Evolutionary conservation across 2,888 invertebrate genomes (phyloP).

Genomic region (Macrostomum cliftonense): DNA sequence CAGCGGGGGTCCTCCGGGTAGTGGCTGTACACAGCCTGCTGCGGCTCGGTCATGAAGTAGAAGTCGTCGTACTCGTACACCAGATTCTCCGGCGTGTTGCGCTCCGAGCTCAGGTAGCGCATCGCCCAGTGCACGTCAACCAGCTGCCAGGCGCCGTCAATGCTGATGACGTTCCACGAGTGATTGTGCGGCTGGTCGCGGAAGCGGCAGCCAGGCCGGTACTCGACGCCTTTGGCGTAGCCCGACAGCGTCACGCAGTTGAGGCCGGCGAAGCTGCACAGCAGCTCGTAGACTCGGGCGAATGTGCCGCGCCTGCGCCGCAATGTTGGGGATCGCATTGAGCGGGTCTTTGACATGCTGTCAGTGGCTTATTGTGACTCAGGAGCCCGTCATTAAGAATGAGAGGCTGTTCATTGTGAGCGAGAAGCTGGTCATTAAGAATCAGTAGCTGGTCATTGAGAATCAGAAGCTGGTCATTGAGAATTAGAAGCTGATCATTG

Average conservation of each 20-base stretch:
- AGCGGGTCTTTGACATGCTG: too few species aligned
- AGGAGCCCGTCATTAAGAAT: slow-evolving; percentile 16
- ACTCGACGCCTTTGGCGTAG: slow-evolving; percentile 92
- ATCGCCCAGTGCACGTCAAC: slow-evolving; percentile 99
- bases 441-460: too few species aligned
- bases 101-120: slow-evolving; percentile 42
- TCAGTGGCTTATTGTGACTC: too few species aligned
- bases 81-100: slow-evolving; percentile 27
- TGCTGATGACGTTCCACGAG: slow-evolving; percentile 85
- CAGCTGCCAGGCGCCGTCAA: slow-evolving; percentile 93
- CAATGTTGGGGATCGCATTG: slow-evolving; percentile 29
- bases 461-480: too few species aligned
- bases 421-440: too few species aligned
- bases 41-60: slow-evolving; percentile 92
- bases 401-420: too few species aligned
- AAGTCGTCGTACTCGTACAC: slow-evolving; percentile 95
- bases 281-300: slow-evolving; percentile 33
- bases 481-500: too few species aligned
- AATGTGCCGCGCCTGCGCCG: slow-evolving; percentile 35
- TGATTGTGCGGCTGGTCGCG: slow-evolving; percentile 43
- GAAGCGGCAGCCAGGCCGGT: slow-evolving; percentile 61
- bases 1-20: slow-evolving; percentile 32
- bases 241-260: slow-evolving; percentile 96
- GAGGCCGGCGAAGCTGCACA: slow-evolving; percentile 71
- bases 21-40: slow-evolving; percentile 40